Percentiles rank a stretch among this genome's conserved stretches.
Evolutionary conservation across 1,140 invertebrate genomes (phyloP).

Genomic region (Drosophila leontia): DNA sequence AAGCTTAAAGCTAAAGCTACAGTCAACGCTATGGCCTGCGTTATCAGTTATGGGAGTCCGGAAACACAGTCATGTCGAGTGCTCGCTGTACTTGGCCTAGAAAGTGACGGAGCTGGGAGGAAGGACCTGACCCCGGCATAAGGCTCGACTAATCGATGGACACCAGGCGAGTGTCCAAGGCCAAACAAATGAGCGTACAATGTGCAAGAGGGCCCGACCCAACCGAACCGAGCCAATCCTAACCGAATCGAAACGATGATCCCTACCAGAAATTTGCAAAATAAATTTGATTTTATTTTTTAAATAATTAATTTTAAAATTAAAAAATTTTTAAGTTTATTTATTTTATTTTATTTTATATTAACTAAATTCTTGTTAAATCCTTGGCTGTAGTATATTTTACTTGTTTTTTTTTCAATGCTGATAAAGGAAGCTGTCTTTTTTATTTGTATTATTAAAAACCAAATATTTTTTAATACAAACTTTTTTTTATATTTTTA

Average conservation of each 20-base stretch:
- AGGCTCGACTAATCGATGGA: constrained; percentile 31
- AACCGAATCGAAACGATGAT: not conserved
- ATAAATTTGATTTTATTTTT: not conserved
- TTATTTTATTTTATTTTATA: too few species aligned
- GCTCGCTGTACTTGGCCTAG: constrained; percentile 30
- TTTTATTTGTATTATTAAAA: too few species aligned
- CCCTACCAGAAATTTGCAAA: not conserved
- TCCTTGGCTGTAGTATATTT: too few species aligned
- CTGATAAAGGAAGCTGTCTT: too few species aligned
- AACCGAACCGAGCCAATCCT: too few species aligned
- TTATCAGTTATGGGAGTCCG: not conserved
- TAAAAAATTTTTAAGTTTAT: not conserved
- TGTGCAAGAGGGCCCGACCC: not conserved
- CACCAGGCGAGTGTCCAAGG: constrained; percentile 18
- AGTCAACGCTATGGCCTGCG: not conserved
- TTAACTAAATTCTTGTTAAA: too few species aligned
- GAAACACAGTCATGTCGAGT: not conserved
- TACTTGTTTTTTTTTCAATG: too few species aligned
- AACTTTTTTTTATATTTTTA: too few species aligned
- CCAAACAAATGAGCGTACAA: constrained; percentile 30
- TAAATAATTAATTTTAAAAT: not conserved
- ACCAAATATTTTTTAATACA: too few species aligned
- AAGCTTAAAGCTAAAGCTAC: not conserved
- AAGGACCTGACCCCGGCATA: constrained; percentile 14
- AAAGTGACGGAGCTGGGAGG: constrained; percentile 11